Evolutionary conservation across 2,888 invertebrate species (phyloP), one percentile per base, ranked within the genome.

Genomic region (Lypha dubia): DNA sequence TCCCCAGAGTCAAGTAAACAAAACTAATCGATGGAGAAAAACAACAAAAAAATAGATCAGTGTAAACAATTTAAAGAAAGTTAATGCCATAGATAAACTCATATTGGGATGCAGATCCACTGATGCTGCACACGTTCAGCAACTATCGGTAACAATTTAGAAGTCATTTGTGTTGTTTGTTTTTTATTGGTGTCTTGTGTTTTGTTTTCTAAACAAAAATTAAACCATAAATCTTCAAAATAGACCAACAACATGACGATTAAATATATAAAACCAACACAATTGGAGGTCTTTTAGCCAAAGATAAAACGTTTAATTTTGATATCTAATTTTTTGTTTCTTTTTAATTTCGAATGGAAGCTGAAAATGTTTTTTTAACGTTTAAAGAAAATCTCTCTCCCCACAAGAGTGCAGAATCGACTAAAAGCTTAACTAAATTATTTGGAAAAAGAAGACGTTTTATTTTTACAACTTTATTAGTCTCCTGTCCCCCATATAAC

Each of bases 1-100:
- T 75, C 62, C 80, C 80, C 74, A 81, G 74, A 75, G 74, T 22
- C 67, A 75, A 46, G 74, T 75, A 74, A 81, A 81, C 73, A 80
- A 80, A 73, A 65, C 68, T 51, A 81, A 81, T 73, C 73, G 58
- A 63, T 79, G 22, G 28, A 53, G 41, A 51, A 77, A 70, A 68
- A n/a, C n/a, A n/a, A n/a, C n/a, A n/a, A 49, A 11, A 32, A 58
- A 60, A 77, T 67, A 58, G 22, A 49, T 38, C 32, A 35, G 20
- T 51, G 49, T 79, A 79, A 71, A 71, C 41, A 79, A 53, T 67
- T 56, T 56, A 17, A 79, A 46, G 63, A 71, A 79, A 71, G 63
- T 56, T 63, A 44, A 53, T 44, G 53, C n/a, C 44, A 44, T 24
- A 41, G 13, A 20, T 38, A 56, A 24, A 41, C 24, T 51, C n/a